Conservation (phyloP, 1,140 invertebrate species). For the Oncopodura yosiiana region DNA sequence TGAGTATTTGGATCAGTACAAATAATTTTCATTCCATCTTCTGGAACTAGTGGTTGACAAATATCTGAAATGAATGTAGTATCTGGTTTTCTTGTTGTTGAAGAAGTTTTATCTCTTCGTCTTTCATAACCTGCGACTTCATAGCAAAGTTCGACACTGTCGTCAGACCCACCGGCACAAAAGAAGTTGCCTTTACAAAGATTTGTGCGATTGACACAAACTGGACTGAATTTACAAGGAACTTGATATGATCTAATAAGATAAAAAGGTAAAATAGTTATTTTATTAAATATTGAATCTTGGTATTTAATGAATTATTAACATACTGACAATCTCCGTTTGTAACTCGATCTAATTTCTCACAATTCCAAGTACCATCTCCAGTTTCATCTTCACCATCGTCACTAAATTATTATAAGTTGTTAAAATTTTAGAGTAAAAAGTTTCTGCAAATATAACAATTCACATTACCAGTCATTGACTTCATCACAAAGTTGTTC, state of each 20-base stretch:
- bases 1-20: not conserved
- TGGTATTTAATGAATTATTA: not conserved
- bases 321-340: not conserved
- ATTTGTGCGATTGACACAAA: not conserved
- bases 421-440: not conserved
- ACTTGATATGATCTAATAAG: not conserved
- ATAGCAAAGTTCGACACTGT: too few species aligned
- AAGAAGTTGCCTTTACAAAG: too few species aligned
- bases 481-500: not conserved
- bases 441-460: not conserved
- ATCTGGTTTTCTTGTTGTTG: not conserved
- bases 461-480: not conserved
- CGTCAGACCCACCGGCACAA: too few species aligned
- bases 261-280: not conserved
- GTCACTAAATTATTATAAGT: not conserved
- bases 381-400: conserved; percentile 10
- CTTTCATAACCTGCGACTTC: too few species aligned
- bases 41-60: not conserved
- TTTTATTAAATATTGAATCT: not conserved
- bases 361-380: not conserved
- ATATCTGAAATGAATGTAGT: not conserved
- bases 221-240: not conserved
- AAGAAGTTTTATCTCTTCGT: not conserved
- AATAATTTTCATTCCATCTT: not conserved
- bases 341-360: not conserved